Evolutionary conservation across 2,888 invertebrate genomes (phyloP).

Genomic region (Yponomeuta malinellus): DNA sequence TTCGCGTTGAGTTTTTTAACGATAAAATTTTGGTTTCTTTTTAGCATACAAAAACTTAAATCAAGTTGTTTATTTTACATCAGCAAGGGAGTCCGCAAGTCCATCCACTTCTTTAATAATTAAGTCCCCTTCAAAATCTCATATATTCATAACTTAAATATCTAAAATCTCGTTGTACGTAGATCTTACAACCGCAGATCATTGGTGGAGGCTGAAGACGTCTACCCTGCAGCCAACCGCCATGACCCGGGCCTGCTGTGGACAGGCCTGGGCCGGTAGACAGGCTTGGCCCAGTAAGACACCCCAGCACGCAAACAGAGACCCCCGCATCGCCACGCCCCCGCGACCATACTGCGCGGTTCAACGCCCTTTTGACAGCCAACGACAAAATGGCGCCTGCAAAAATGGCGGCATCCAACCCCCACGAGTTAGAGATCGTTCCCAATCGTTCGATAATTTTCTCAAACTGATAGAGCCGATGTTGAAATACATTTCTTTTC

Average conservation of each 20-base stretch:
- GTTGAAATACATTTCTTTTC: not conserved
- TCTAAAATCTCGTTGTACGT: slow-evolving; percentile 57
- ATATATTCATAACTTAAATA: not conserved
- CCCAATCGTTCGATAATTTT: not conserved
- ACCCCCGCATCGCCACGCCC: not conserved
- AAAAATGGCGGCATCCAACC: not conserved
- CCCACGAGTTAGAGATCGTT: not conserved
- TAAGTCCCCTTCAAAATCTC: not conserved
- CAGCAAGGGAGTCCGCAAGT: too few species aligned
- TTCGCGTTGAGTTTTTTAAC: too few species aligned
- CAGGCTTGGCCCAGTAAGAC: slow-evolving; percentile 18
- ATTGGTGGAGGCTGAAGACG: slow-evolving; percentile 73
- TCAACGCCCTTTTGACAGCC: slow-evolving; percentile 6
- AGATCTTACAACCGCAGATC: slow-evolving; percentile 78
- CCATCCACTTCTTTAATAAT: too few species aligned
- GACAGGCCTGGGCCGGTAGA: slow-evolving; percentile 77
- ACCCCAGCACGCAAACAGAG: not conserved
- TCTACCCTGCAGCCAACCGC: slow-evolving; percentile 76
- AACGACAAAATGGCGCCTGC: not conserved
- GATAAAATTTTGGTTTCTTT: too few species aligned
- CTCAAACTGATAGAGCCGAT: slow-evolving; percentile 7
- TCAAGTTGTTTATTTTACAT: too few species aligned
- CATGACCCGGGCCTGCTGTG: slow-evolving; percentile 80
- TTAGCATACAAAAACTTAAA: too few species aligned
- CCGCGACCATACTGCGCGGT: not conserved